A percentile compares a stretch with the other conserved stretches of the same genome.
Conservation (phyloP, 2,888 invertebrate species). For the Crossocerus cetratus region DNA sequence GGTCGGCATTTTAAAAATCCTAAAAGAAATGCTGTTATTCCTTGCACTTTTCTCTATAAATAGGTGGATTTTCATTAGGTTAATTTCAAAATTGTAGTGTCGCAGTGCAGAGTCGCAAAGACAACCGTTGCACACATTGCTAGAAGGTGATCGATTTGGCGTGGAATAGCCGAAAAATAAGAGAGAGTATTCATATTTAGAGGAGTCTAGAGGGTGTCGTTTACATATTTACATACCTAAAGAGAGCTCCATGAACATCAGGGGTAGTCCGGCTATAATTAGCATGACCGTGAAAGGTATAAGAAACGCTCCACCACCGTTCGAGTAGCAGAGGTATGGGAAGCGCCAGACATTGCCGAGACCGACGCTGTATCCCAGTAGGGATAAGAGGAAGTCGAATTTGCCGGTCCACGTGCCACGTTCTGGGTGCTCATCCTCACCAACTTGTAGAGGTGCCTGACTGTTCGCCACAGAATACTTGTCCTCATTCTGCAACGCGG, state of each 20-base stretch:
- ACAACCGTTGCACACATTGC: no score
- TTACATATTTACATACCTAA: conserved; percentile 79
- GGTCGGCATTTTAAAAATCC: no score
- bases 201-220: no score
- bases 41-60: no score
- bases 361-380: conserved; percentile 86
- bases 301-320: conserved; percentile 89
- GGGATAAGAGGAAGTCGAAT: conserved; percentile 85
- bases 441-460: conserved; percentile 76
- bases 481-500: conserved; percentile 73
- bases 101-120: no score
- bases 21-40: no score
- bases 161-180: no score
- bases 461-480: conserved; percentile 78
- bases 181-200: no score
- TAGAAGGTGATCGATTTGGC: no score
- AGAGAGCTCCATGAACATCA: conserved; percentile 91
- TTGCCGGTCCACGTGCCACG: conserved; percentile 87
- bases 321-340: conserved; percentile 86
- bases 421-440: conserved; percentile 78
- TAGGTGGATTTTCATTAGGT: no score
- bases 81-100: no score
- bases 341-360: conserved; percentile 88
- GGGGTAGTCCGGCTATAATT: conserved; percentile 87
- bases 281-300: conserved; percentile 91